These are phyloP conservation scores for Leucophenga maculata DNA, from an alignment of 2,888 invertebrate species.

Conservation along the genomic window DNA sequence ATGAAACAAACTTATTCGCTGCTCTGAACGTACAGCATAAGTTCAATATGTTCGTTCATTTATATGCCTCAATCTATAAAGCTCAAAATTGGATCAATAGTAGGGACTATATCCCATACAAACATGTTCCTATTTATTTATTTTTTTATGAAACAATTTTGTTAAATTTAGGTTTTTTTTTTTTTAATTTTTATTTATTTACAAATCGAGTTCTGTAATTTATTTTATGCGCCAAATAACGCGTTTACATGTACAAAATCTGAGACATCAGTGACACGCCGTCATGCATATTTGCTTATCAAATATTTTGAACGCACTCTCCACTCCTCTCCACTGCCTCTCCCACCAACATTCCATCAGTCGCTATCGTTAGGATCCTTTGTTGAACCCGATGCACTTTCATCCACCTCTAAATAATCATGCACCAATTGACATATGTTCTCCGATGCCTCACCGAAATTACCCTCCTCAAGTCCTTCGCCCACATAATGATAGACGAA, in stretches of 20 bases:
- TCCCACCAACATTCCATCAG: not conserved
- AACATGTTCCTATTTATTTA: no score
- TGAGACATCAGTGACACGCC: slow-evolving; percentile 1
- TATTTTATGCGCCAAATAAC: not conserved
- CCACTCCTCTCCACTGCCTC: no score
- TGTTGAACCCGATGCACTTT: slow-evolving; percentile 32
- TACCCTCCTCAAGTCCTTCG: slow-evolving; percentile 82
- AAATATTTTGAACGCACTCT: no score
- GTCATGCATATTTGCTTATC: no score
- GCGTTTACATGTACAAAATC: not conserved
- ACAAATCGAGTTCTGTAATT: not conserved
- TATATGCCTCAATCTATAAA: no score
- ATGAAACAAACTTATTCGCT: no score
- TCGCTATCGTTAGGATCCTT: slow-evolving; percentile 28
- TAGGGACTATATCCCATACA: no score
- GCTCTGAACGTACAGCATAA: no score
- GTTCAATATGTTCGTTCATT: no score
- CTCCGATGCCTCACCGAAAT: slow-evolving; percentile 77
- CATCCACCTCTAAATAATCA: slow-evolving; percentile 81
- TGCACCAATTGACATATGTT: slow-evolving; percentile 78
- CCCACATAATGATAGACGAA: slow-evolving; percentile 90
- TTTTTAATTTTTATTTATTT: not conserved
- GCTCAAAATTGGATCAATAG: no score
- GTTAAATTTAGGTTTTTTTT: no score
- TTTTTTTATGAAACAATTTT: no score